Evolutionary conservation across 2,113 vertebrate species (phyloP), one percentile per base, ranked within the genome.

Genomic region (Eudyptes chrysolophus): DNA sequence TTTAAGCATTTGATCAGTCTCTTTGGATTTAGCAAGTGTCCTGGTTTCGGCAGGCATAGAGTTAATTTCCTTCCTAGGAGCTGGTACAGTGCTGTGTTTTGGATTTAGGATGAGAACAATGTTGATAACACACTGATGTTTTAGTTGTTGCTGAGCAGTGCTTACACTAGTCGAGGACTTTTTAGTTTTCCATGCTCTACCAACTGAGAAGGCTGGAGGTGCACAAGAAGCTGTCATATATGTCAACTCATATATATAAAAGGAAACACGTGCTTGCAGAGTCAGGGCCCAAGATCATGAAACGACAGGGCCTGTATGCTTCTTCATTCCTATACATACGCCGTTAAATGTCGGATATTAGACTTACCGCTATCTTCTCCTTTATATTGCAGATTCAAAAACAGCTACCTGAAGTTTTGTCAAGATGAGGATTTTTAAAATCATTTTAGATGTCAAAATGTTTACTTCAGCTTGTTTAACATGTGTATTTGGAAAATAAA

Each of bases 391-490:
- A 75, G 15, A 71, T 51, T 36, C 22, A 8, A 19, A 74, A 79
- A 7, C 9, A 58, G 10, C 46, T 30, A 40, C 49, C 30, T 34
- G 55, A 36, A 68, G 25, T 34, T 94, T 54, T 29, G 4, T 32
- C n/a, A 78, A 48, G 57, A 44, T 20, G 4, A 75, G 19, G 32
- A 34, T 49, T 77, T 34, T 40, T 16, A 46, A 87, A 74, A 57
- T 55, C 3, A 55, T 51, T 48, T 87, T 25, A n/a, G 25, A 81
- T 91, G 96, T 87, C 93, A 92, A 93, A 96, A 95, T 95, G 83
- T 96, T 96, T 96, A 83, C 71, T 89, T 54, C 4, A 79, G 54
- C 89, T 89, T 87, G 44, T 90, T 83, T 92, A 92, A 92, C 48
- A 82, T 17, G 79, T 5, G 1, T 66, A 75, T 97, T 88, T 44